A percentile compares a stretch with the other conserved stretches of the same genome.
Conservation (phyloP, 2,888 invertebrate genomes). For the Hoplodrina ambigua region DNA sequence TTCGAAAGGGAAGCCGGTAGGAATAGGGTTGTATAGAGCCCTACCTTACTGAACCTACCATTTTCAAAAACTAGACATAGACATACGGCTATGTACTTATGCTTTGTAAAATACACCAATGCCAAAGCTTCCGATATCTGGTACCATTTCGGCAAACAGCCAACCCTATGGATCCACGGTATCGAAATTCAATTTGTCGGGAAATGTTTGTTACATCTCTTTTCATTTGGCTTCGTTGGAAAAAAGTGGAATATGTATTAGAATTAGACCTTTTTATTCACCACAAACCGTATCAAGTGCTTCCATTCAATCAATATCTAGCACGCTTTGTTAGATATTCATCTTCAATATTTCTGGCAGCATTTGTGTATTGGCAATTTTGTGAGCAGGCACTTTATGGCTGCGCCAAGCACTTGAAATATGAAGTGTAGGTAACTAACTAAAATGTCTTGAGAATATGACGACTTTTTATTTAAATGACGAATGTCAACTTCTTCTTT, state of each 20-base stretch:
- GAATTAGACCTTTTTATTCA: slow-evolving; percentile 63
- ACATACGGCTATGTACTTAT: not conserved
- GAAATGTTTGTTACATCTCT: slow-evolving; percentile 57
- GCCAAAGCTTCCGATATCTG: not conserved
- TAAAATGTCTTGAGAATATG: too few relatives aligned
- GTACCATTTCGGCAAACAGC: not conserved
- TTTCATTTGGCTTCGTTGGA: slow-evolving; percentile 52
- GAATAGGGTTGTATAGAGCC: too few relatives aligned
- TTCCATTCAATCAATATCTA: slow-evolving; percentile 56
- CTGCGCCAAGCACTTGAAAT: not conserved
- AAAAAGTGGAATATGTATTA: slow-evolving; percentile 52
- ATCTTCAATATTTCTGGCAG: slow-evolving; percentile 31
- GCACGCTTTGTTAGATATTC: slow-evolving; percentile 47
- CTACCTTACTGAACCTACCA: too few relatives aligned
- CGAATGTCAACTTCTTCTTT: too few relatives aligned
- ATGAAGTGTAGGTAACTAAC: too few relatives aligned
- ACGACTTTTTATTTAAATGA: too few relatives aligned
- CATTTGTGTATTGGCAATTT: slow-evolving; percentile 6
- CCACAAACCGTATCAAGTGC: slow-evolving; percentile 41
- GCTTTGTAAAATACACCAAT: not conserved
- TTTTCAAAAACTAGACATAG: too few relatives aligned
- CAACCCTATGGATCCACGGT: slow-evolving; percentile 49
- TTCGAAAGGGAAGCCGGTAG: too few relatives aligned
- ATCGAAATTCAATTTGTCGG: slow-evolving; percentile 61
- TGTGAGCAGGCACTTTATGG: not conserved